A percentile compares a stretch with the other conserved stretches of the same genome.
phyloP scores from a whole-genome alignment of 92 coral and sea anemone species.

The Epizoanthus ramosus region DNA sequence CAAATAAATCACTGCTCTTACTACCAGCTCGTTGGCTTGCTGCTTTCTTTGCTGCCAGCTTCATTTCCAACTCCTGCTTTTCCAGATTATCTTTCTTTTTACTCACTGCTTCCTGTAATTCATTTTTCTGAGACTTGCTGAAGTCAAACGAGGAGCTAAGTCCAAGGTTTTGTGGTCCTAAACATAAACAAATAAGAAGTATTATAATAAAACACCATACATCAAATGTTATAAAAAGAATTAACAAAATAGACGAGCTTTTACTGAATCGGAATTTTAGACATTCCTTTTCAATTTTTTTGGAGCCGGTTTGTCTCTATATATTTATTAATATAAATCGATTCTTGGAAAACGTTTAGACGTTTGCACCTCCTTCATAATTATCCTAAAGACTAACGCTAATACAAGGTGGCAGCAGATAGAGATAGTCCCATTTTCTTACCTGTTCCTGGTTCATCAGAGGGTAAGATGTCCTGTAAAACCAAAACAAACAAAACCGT shows the following conservation, averaged over 20 bases:
- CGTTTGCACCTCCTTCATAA: no score
- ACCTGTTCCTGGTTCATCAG: conserved; percentile 78
- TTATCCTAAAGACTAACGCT: no score
- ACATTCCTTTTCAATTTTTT: no score
- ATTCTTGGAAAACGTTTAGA: no score
- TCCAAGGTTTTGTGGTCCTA: conserved; percentile 34
- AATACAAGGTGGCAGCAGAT: no score
- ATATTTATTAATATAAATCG: no score
- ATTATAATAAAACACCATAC: no score
- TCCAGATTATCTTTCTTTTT: conserved; percentile 39
- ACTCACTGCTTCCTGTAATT: conserved; percentile 40
- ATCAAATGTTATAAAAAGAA: no score
- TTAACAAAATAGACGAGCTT: no score
- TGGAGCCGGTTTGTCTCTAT: no score
- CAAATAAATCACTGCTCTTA: conserved; percentile 44
- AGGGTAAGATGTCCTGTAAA: conserved; percentile 75
- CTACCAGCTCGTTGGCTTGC: conserved; percentile 17
- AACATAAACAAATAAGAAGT: background rate
- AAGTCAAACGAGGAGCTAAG: conserved; percentile 35
- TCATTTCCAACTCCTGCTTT: conserved; percentile 31
- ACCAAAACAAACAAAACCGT: background rate
- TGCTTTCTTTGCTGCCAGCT: conserved; percentile 18
- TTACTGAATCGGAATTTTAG: no score
- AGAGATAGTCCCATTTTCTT: no score
- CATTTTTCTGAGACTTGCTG: conserved; percentile 35